These are phyloP conservation scores for Phaetusa simplex DNA, from an alignment of 2,113 vertebrate genomes.

Conservation along the genomic window DNA sequence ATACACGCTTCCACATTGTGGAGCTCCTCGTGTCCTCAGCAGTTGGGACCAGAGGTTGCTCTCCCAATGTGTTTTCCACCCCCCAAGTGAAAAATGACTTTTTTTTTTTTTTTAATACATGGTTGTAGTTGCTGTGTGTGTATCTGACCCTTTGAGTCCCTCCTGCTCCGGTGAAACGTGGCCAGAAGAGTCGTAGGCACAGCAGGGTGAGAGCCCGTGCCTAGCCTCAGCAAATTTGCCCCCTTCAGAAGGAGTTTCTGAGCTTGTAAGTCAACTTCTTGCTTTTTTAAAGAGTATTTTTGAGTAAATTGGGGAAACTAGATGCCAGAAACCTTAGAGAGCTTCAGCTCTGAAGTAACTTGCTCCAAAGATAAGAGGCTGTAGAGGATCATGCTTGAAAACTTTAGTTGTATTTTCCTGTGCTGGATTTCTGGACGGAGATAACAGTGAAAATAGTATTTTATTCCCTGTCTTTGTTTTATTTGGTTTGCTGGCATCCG, in stretches of 20 bases:
- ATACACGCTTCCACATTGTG: fast-evolving
- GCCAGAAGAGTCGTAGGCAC: background rate
- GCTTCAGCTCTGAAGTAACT: background rate
- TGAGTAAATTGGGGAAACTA: background rate
- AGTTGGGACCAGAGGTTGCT: background rate
- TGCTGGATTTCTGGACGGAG: background rate
- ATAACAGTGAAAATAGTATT: background rate
- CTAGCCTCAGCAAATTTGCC: background rate
- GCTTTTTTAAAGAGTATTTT: background rate
- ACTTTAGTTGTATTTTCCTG: background rate
- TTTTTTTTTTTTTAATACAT: fast-evolving
- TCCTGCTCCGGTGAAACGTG: background rate
- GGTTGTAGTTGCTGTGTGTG: background rate
- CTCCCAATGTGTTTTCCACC: background rate
- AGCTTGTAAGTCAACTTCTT: background rate
- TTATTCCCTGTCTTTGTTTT: background rate
- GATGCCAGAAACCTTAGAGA: background rate
- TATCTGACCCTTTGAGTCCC: background rate
- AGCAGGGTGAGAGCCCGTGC: background rate
- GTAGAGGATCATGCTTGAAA: background rate
- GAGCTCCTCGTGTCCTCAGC: background rate
- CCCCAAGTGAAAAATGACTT: background rate
- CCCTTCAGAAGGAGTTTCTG: background rate
- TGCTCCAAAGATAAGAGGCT: background rate
- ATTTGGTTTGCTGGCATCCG: background rate